phyloP scores from a whole-genome alignment of 1,140 invertebrate species.

The Pteromalus puparum region DNA sequence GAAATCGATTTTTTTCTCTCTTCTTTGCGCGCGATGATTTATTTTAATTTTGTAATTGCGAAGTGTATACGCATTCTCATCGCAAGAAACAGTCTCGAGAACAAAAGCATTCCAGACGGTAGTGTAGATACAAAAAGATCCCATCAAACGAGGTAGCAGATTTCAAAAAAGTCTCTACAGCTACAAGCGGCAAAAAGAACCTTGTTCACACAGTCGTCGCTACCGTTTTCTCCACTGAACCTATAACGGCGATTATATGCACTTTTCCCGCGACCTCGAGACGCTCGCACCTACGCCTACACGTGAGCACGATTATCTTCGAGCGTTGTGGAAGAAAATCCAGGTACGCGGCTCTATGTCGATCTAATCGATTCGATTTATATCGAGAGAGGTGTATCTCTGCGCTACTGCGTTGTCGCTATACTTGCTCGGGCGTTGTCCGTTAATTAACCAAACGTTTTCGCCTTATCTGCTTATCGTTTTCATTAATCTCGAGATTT shows the following conservation, averaged over 20 bases:
- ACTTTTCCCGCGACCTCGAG: slow-evolving; percentile 5
- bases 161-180: neutral
- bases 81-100: neutral
- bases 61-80: no score
- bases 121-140: neutral
- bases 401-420: neutral
- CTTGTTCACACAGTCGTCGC: neutral
- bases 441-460: slow-evolving; percentile 4
- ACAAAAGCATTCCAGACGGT: neutral
- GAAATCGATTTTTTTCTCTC: no score
- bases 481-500: neutral
- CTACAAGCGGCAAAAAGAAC: neutral
- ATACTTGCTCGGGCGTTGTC: neutral
- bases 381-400: neutral
- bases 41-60: neutral
- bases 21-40: neutral
- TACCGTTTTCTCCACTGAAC: neutral
- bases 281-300: slow-evolving; percentile 11
- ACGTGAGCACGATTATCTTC: neutral
- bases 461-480: neutral
- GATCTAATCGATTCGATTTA: slow-evolving; percentile 19
- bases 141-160: neutral
- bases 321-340: neutral
- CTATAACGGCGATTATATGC: neutral
- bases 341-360: neutral